Evolutionary conservation across 92 coral and sea anemone genomes (phyloP), one percentile per base, ranked within the genome.

Genomic region (Zoanthus sociatus): DNA sequence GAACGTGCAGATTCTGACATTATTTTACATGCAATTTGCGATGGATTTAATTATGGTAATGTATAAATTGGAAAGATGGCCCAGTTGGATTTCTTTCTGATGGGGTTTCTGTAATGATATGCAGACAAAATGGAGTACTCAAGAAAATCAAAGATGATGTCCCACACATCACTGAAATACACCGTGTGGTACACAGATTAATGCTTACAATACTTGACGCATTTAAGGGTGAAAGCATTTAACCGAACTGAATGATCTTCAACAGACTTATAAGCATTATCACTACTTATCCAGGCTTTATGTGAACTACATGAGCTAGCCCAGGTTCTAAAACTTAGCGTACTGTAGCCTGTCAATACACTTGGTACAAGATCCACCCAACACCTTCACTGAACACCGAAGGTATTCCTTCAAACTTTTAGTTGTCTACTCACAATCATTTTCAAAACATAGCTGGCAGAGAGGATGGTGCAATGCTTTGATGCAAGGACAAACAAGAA

Each of bases 101-200:
- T 66, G 89, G 89, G 61, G 90, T 81, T 68, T 79, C 90, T 78
- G 79, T 87, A 79, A 87, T 87, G 86, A 71, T 78, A 73, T 86
- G 87, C 51, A 78, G 79, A 87, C 54, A 78, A 12, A 87, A 87
- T 87, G 90, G 90, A 78, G 82, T 45, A 79, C 85, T 87, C 86
- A 87, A 26, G 26, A 0, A 26, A 26, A 26, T 26, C 26, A 26
- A 26, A 26, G 26, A 26, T 87, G 90, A 87, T 87, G 90, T 77
- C 12, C 90, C 86, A 87, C 90, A 87, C 90, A 63, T 87, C 90
- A 87, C n/a, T 87, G 85, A 87, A 87, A 87, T 87, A 85, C 85
- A 87, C 90, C 67, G 90, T 78, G 85, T 87, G 90, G 90, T 86
- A 47, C 85, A 87, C 86, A 87, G 55, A 66, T 87, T 87, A 53